Conservation (phyloP, 2,797 vertebrate species). For the Lagorchestes hirsutus region DNA sequence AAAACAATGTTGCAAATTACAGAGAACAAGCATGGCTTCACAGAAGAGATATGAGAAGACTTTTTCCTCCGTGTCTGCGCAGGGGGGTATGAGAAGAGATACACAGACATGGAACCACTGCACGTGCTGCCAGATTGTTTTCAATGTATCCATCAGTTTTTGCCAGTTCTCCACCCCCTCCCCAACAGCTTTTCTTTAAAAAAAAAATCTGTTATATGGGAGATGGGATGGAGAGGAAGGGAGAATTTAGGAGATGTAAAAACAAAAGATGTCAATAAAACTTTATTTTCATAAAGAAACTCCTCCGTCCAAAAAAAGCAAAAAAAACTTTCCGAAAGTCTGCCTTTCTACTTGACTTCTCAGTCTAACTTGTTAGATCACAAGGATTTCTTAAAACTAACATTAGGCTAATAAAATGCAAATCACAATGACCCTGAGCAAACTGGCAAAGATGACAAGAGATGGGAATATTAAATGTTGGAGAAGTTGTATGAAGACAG, state of each 20-base stretch:
- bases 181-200: not conserved
- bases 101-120: not conserved
- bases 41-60: not conserved
- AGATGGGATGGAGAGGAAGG: not conserved
- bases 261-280: not conserved
- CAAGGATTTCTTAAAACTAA: not conserved
- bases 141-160: not conserved
- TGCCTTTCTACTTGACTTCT: not conserved
- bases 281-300: not conserved
- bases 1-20: not conserved
- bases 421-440: not conserved
- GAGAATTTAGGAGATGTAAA: not conserved
- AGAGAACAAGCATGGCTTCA: not conserved
- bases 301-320: not conserved
- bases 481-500: not conserved
- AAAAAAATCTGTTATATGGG: not conserved
- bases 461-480: not conserved
- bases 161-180: not conserved
- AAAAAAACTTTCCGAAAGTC: not conserved
- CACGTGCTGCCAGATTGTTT: not conserved
- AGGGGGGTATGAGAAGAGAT: not conserved
- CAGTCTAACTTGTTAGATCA: not conserved
- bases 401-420: not conserved
- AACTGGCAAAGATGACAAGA: not conserved
- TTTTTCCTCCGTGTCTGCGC: not conserved